Evolutionary conservation across 2,888 invertebrate species (phyloP).

Genomic region (Subacronicta megacephala): DNA sequence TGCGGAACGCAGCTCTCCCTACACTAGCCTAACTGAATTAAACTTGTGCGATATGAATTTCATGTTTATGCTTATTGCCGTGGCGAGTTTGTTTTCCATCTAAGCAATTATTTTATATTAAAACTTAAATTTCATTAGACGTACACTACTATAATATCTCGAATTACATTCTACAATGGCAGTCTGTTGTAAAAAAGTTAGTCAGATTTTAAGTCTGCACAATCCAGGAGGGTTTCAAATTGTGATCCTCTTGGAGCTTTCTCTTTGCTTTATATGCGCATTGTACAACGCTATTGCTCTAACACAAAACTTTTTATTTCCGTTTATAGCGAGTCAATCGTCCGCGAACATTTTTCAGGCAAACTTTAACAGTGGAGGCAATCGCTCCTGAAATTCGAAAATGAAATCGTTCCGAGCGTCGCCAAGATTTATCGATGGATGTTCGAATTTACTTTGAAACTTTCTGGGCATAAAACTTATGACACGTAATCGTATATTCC

Average conservation of each 20-base stretch:
- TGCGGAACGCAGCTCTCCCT: conserved; percentile 80
- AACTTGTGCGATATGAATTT: conserved; percentile 78
- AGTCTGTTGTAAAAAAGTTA: conserved; percentile 72
- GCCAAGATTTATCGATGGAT: conserved; percentile 89
- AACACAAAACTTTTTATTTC: conserved; percentile 89
- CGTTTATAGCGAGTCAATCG: conserved; percentile 89
- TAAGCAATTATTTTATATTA: conserved; percentile 61
- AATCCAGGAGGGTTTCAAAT: conserved; percentile 77
- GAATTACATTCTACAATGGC: conserved; percentile 67
- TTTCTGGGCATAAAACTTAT: conserved; percentile 89
- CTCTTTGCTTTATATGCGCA: conserved; percentile 85
- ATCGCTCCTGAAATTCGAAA: conserved; percentile 90
- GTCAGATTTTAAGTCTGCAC: conserved; percentile 75
- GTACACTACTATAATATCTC: conserved; percentile 5
- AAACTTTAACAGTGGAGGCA: conserved; percentile 90
- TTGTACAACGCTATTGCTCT: conserved; percentile 86
- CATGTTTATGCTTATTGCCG: conserved; percentile 75
- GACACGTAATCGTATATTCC: conserved; percentile 88
- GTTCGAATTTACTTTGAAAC: conserved; percentile 89
- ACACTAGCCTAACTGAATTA: conserved; percentile 83
- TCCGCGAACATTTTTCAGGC: conserved; percentile 89
- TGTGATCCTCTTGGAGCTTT: conserved; percentile 79
- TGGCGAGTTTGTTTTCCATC: conserved; percentile 71
- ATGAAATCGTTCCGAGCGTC: conserved; percentile 89
- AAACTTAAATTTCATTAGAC: conserved; percentile 38